A percentile compares a stretch with the other conserved stretches of the same genome.
These are phyloP conservation scores for Macrotis lagotis DNA, from an alignment of 2,113 vertebrate species.

Conservation along the genomic window DNA sequence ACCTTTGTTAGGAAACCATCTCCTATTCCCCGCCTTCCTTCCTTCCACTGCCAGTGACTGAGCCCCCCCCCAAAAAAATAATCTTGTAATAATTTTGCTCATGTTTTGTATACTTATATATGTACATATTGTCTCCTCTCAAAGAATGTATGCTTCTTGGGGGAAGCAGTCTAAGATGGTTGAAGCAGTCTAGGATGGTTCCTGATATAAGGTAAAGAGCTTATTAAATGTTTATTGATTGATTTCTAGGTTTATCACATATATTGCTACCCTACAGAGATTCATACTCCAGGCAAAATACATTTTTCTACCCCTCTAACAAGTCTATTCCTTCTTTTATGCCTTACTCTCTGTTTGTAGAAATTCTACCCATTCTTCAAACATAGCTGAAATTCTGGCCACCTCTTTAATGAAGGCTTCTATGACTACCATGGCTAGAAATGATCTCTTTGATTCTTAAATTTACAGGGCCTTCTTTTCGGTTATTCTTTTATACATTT, in stretches of 20 bases:
- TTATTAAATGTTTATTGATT: neutral
- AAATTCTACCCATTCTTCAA: neutral
- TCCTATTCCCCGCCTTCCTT: neutral
- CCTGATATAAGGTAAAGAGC: neutral
- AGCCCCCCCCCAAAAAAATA: too few species aligned
- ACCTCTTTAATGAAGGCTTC: neutral
- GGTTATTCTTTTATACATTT: too few species aligned
- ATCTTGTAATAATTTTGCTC: neutral
- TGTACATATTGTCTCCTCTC: neutral
- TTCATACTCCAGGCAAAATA: neutral
- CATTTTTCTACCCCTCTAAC: neutral
- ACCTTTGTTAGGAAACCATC: neutral
- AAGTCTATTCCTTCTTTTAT: neutral
- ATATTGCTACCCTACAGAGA: neutral
- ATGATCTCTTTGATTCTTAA: neutral
- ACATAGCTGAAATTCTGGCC: neutral
- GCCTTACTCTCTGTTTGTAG: neutral
- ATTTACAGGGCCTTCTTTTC: too few species aligned
- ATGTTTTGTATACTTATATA: slow-evolving; percentile 1
- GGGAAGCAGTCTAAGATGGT: too few species aligned
- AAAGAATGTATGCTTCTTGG: slow-evolving; percentile 9
- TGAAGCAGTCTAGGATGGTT: slow-evolving; percentile 5
- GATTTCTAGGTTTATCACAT: neutral
- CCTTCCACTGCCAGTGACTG: neutral
- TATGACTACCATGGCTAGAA: neutral